These are phyloP conservation scores for Semaprochilodus insignis DNA, from an alignment of 2,797 vertebrate genomes.

Conservation along the genomic window DNA sequence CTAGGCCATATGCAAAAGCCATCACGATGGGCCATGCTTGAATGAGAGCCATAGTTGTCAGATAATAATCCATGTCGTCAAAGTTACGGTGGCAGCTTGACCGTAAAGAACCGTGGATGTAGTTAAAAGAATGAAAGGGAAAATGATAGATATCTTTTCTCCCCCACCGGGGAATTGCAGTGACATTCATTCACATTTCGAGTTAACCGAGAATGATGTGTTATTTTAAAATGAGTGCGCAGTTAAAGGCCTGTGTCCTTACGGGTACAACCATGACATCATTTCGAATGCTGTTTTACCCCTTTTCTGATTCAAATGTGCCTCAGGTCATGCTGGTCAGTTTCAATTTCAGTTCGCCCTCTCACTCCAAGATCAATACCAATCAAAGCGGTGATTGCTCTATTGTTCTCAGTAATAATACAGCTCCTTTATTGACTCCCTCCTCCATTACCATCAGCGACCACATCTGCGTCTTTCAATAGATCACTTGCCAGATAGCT, in stretches of 20 bases:
- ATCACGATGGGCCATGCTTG: conserved; percentile 19
- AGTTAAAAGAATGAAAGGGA: conserved; percentile 36
- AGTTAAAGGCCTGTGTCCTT: conserved; percentile 39
- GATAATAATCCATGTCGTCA: conserved; percentile 43
- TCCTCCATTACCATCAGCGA: conserved; percentile 56
- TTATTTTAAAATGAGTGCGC: conserved; percentile 40
- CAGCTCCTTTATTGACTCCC: conserved; percentile 58
- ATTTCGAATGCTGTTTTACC: conserved; percentile 36
- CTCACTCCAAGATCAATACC: conserved; percentile 75
- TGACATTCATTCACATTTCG: conserved; percentile 39
- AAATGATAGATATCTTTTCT: conserved; percentile 38
- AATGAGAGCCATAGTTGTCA: conserved; percentile 34
- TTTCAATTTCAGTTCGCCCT: conserved; percentile 56
- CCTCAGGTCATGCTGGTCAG: conserved; percentile 55
- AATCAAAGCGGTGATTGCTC: conserved; percentile 79
- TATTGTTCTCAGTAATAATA: conserved; percentile 72
- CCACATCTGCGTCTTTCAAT: conserved; percentile 56
- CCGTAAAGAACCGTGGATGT: conserved; percentile 42
- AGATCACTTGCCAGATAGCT: conserved; percentile 50
- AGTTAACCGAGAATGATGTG: conserved; percentile 52
- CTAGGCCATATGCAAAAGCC: conserved; percentile 5
- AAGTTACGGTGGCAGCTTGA: conserved; percentile 34
- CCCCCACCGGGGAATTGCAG: conserved; percentile 23
- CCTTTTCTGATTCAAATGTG: conserved; percentile 56
- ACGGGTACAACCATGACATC: conserved; percentile 44